phyloP scores from a whole-genome alignment of 2,888 invertebrate genomes.

The Sphaerophoria rueppellii region DNA sequence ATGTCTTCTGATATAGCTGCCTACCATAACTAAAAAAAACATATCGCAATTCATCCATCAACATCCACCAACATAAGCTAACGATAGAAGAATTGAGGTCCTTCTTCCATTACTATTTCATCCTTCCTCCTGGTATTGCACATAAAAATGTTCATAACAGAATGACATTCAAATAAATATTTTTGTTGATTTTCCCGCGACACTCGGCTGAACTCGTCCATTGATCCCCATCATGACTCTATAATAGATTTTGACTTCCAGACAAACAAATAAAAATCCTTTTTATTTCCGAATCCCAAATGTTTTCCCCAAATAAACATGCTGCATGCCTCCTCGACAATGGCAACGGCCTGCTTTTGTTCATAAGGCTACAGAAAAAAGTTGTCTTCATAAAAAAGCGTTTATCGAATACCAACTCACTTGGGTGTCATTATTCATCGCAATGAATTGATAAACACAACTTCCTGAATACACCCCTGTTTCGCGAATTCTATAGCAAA shows the following conservation, averaged over 20 bases:
- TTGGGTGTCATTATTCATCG: constrained; percentile 69
- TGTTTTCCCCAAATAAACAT: constrained; percentile 40
- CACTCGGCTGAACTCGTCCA: constrained; percentile 45
- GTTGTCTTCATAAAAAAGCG: constrained; percentile 35
- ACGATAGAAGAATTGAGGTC: not conserved
- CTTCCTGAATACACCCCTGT: constrained; percentile 33
- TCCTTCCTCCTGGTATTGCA: not conserved
- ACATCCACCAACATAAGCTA: constrained; percentile 14
- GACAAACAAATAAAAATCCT: constrained; percentile 48
- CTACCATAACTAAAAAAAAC: not conserved
- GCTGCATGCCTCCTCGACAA: not conserved
- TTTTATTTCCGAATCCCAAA: constrained; percentile 38
- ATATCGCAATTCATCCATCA: constrained; percentile 25
- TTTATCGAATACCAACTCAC: constrained; percentile 68
- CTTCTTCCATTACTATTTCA: not conserved
- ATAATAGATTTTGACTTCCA: constrained; percentile 60
- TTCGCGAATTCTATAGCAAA: too few species aligned
- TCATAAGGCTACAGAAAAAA: constrained; percentile 6
- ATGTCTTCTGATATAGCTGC: not conserved
- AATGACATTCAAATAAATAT: constrained; percentile 46
- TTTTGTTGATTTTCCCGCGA: constrained; percentile 32
- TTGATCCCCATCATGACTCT: constrained; percentile 53
- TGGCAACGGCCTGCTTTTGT: not conserved
- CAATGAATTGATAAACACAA: constrained; percentile 68
- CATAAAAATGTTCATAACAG: constrained; percentile 26